These are phyloP conservation scores for Drosophila sulfurigaster DNA, from an alignment of 1,140 invertebrate species.

Conservation along the genomic window DNA sequence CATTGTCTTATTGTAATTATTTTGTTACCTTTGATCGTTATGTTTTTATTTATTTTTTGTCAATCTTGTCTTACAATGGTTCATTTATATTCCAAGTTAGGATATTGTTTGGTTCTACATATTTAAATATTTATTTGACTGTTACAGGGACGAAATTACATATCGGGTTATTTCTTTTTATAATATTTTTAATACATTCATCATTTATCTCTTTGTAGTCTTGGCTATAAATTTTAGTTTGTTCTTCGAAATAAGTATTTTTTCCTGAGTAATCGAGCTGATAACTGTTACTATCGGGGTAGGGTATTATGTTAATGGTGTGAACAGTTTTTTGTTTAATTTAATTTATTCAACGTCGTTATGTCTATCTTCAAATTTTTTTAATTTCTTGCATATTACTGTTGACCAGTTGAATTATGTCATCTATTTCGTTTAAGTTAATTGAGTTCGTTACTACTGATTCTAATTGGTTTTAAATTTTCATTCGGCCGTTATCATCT, in stretches of 20 bases:
- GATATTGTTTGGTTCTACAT: slow-evolving; percentile 2
- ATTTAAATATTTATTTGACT: slow-evolving; percentile 15
- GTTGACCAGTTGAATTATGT: background rate
- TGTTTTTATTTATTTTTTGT: background rate
- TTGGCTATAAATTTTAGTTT: slow-evolving; percentile 13
- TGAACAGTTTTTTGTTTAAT: too few species aligned
- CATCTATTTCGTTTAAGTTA: slow-evolving; percentile 8
- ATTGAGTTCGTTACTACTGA: background rate
- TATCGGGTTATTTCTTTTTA: slow-evolving; percentile 1
- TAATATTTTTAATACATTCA: slow-evolving; percentile 19
- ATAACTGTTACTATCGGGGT: slow-evolving; percentile 13
- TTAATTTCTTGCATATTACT: too few species aligned
- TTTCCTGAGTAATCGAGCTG: slow-evolving; percentile 1
- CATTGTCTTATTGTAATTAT: background rate
- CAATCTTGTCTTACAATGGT: background rate
- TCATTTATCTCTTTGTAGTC: slow-evolving; percentile 11
- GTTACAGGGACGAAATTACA: slow-evolving; percentile 1
- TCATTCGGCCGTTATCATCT: slow-evolving; percentile 1
- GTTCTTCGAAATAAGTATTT: slow-evolving; percentile 8
- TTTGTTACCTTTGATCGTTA: background rate
- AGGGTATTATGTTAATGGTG: slow-evolving; percentile 33
- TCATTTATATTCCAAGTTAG: background rate
- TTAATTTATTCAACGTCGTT: too few species aligned
- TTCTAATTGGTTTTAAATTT: slow-evolving; percentile 1
- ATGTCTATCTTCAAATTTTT: too few species aligned